Evolutionary conservation across 2,113 vertebrate genomes (phyloP).

Genomic region (Ammodytes dubius): DNA sequence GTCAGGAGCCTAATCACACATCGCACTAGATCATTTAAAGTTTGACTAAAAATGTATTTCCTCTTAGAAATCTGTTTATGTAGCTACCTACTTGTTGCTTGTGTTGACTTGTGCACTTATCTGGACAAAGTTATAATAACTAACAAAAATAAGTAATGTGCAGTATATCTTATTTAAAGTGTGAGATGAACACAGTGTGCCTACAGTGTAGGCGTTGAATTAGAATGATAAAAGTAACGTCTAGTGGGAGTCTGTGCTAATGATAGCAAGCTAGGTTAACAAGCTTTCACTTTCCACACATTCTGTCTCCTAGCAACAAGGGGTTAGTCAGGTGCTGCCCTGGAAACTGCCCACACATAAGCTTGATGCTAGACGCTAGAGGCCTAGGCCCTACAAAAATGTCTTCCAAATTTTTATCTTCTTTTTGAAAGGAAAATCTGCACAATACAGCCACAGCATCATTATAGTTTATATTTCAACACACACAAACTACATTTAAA

Average conservation of each 20-base stretch:
- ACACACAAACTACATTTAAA: neutral
- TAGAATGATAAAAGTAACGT: neutral
- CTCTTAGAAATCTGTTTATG: neutral
- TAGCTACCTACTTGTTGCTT: no score
- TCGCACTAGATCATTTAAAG: neutral
- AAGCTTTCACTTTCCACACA: neutral
- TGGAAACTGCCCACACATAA: neutral
- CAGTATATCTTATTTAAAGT: neutral
- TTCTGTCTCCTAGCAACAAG: neutral
- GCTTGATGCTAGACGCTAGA: neutral
- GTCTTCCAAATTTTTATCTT: neutral
- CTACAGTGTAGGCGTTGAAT: neutral
- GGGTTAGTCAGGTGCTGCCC: neutral
- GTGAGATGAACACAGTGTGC: neutral
- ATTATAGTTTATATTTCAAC: neutral
- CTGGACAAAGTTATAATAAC: neutral
- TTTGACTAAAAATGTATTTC: neutral
- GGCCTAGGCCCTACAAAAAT: neutral
- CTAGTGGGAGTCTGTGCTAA: no score
- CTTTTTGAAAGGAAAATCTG: neutral
- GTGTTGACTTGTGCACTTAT: neutral
- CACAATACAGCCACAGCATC: neutral
- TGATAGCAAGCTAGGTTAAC: neutral
- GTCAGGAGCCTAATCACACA: neutral
- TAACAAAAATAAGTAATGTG: neutral